Conservation (phyloP, 2,113 vertebrate species). For the Saimiri boliviensis region DNA sequence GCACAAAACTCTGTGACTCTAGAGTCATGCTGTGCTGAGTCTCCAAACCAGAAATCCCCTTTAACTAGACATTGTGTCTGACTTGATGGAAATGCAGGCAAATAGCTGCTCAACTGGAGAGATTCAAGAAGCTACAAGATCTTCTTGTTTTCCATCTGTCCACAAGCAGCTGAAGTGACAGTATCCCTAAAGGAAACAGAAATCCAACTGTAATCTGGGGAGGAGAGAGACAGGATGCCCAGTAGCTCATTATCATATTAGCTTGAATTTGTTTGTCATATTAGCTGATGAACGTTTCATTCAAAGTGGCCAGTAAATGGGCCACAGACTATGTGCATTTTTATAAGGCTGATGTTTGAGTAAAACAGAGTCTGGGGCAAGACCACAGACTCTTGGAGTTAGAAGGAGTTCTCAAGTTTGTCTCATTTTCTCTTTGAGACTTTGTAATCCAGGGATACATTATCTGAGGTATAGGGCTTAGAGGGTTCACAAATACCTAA, state of each 20-base stretch:
- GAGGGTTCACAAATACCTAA: background rate
- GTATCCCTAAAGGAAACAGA: background rate
- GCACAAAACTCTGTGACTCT: background rate
- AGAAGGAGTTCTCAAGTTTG: background rate
- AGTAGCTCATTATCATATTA: background rate
- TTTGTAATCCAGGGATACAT: background rate
- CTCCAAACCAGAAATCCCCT: background rate
- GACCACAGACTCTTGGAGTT: background rate
- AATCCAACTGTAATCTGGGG: background rate
- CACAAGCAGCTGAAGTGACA: background rate
- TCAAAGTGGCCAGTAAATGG: background rate
- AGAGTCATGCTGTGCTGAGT: background rate
- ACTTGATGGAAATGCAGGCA: background rate
- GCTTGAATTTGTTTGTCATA: slow-evolving; percentile 10
- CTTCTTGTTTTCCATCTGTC: background rate
- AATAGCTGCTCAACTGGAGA: background rate
- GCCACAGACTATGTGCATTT: background rate
- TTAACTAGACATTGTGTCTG: background rate
- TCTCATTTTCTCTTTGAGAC: background rate
- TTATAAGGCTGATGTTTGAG: background rate
- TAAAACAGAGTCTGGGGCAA: background rate
- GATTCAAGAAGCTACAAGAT: background rate
- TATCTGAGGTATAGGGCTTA: background rate
- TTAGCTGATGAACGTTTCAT: background rate
- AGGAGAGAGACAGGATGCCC: background rate